These are phyloP conservation scores for Aleadryas rufinucha DNA, from an alignment of 2,113 vertebrate species.

Conservation along the genomic window DNA sequence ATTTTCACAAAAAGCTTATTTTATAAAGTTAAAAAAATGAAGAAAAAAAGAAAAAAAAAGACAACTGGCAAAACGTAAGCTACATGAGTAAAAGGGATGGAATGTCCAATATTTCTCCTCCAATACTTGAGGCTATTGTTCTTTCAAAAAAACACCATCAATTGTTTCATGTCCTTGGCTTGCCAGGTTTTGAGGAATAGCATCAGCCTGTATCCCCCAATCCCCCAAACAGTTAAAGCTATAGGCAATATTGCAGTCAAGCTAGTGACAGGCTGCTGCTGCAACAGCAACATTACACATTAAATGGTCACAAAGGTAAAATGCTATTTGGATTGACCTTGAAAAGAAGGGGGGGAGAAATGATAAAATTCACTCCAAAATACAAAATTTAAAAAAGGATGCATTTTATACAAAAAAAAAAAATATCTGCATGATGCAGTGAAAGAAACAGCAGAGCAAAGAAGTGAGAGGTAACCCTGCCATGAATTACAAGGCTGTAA, in stretches of 20 bases:
- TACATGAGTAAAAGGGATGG: constrained; percentile 68
- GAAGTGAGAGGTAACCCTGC: not conserved
- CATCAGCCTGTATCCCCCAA: not conserved
- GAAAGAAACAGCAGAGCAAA: constrained; percentile 5
- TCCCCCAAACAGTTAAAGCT: constrained; percentile 73
- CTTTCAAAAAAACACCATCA: constrained; percentile 52
- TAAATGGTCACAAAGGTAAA: constrained; percentile 83
- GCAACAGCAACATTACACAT: constrained; percentile 69
- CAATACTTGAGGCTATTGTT: constrained; percentile 65
- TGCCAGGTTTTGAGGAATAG: constrained; percentile 68
- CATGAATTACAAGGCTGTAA: constrained; percentile 45
- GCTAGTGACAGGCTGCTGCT: constrained; percentile 38
- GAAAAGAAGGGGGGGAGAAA: constrained; percentile 39
- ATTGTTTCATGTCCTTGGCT: constrained; percentile 63
- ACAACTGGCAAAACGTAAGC: constrained; percentile 55
- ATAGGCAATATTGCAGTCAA: constrained; percentile 52
- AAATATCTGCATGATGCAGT: not conserved
- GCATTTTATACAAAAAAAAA: not conserved
- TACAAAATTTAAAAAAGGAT: not conserved
- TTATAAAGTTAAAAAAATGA: not conserved
- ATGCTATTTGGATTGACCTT: constrained; percentile 82
- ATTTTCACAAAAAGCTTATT: constrained; percentile 26
- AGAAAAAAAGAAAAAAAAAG: not conserved
- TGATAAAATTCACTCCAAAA: not conserved
- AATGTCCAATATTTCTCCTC: constrained; percentile 66